phyloP scores from a whole-genome alignment of 2,888 invertebrate genomes.

The Nephrotoma appendiculata region DNA sequence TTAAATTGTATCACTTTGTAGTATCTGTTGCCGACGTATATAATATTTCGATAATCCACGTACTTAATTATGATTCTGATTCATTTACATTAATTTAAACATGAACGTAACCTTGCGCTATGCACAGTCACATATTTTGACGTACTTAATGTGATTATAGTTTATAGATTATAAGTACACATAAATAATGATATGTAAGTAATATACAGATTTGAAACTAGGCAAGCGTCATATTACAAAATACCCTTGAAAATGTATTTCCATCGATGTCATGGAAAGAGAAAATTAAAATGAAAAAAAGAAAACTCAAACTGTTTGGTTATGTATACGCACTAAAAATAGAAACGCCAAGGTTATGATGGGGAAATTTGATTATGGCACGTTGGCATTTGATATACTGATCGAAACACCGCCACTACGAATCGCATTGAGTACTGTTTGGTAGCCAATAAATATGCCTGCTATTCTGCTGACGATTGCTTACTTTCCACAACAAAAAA shows the following conservation, averaged over 20 bases:
- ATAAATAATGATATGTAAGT: background rate
- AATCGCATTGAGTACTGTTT: no score
- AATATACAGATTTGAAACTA: background rate
- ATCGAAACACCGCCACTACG: no score
- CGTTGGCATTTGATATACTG: no score
- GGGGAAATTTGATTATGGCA: background rate
- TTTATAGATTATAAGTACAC: no score
- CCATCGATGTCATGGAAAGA: background rate
- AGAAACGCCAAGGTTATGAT: background rate
- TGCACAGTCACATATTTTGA: no score
- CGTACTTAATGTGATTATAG: no score
- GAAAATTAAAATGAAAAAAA: background rate
- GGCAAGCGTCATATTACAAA: background rate
- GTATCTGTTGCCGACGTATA: no score
- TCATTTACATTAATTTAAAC: background rate
- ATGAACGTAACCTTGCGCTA: background rate
- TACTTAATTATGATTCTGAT: background rate
- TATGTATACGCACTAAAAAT: background rate
- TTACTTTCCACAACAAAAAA: no score
- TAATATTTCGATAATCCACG: background rate
- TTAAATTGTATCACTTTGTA: no score
- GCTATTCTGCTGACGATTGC: no score
- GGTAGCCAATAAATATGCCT: no score
- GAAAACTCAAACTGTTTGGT: background rate
- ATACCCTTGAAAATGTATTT: background rate